Conservation (phyloP, 2,113 vertebrate genomes). For the Platysternon megacephalum region DNA sequence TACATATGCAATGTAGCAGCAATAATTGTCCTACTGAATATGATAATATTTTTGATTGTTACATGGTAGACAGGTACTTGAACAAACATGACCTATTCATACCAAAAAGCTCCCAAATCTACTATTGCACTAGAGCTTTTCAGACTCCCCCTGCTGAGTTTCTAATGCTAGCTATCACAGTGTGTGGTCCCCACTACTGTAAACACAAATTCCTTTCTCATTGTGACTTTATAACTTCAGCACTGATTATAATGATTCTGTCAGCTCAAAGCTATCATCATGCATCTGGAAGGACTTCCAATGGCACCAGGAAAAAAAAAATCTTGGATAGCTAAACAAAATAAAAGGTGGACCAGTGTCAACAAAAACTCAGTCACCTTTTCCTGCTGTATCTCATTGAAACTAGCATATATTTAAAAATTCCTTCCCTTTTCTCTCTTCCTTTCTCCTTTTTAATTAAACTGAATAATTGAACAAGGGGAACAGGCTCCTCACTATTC, state of each 20-base stretch:
- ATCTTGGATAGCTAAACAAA: slow-evolving; percentile 23
- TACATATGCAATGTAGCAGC: slow-evolving; percentile 24
- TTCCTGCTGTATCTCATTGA: background rate
- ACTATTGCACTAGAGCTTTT: slow-evolving; percentile 68
- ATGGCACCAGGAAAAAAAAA: background rate
- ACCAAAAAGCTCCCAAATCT: slow-evolving; percentile 56
- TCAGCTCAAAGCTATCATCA: slow-evolving; percentile 76
- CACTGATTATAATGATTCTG: slow-evolving; percentile 80
- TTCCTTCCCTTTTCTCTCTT: background rate
- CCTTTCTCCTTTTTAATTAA: background rate
- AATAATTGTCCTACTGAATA: slow-evolving; percentile 43
- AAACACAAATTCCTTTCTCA: slow-evolving; percentile 78
- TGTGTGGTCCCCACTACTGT: slow-evolving; percentile 76
- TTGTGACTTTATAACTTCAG: slow-evolving; percentile 77
- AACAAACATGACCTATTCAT: slow-evolving; percentile 72
- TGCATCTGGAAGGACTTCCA: slow-evolving; percentile 56
- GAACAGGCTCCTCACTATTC: background rate
- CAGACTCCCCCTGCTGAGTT: slow-evolving; percentile 74
- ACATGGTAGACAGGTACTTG: slow-evolving; percentile 68
- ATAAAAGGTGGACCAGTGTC: background rate
- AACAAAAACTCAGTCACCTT: background rate
- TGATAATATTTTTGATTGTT: slow-evolving; percentile 60
- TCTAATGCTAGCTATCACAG: slow-evolving; percentile 81
- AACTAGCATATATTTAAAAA: background rate
- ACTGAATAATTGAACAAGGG: background rate